Conservation (phyloP, 2,797 vertebrate genomes). For the Ceyx erithaca region DNA sequence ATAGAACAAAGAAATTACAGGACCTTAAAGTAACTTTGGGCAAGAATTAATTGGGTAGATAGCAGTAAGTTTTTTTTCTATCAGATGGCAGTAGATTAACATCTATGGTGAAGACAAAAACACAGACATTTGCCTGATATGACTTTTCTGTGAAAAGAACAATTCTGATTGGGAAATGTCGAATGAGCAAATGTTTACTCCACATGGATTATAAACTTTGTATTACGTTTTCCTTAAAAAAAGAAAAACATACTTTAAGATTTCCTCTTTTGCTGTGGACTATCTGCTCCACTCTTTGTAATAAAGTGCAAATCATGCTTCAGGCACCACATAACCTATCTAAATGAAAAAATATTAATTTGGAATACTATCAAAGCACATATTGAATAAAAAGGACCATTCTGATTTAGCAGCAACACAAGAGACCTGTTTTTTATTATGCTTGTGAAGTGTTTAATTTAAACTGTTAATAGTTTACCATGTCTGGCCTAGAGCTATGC, state of each 20-base stretch:
- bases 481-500: neutral
- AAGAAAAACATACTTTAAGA: neutral
- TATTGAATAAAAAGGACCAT: neutral
- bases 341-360: constrained; percentile 25
- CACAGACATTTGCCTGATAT: neutral
- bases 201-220: neutral
- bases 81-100: neutral
- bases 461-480: constrained; percentile 44
- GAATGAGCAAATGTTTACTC: neutral
- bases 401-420: neutral
- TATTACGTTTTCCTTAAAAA: constrained; percentile 27
- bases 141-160: neutral
- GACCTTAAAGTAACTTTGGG: neutral
- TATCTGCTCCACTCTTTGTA: neutral
- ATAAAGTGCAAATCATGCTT: neutral
- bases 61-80: neutral
- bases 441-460: constrained; percentile 45
- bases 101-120: neutral
- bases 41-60: neutral
- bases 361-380: constrained; percentile 53
- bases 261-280: constrained; percentile 7
- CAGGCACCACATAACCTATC: constrained; percentile 7
- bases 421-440: constrained; percentile 32
- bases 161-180: neutral
- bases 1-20: neutral